Evolutionary conservation across 2,797 vertebrate genomes (phyloP), one percentile per base, ranked within the genome.

Genomic region (Neostethus bicornis): DNA sequence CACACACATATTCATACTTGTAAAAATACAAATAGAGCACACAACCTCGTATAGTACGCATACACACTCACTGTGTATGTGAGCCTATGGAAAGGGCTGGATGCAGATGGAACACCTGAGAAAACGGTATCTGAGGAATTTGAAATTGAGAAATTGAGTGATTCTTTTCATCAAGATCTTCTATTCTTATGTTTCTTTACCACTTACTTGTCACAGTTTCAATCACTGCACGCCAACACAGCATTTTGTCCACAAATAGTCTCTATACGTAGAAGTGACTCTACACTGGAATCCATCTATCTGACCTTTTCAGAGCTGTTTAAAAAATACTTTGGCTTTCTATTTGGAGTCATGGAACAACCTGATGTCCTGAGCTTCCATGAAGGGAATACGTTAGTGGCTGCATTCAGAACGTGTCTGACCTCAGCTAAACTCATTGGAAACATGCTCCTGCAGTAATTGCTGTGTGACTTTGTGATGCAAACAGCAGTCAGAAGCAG

Each of bases 331-430:
- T 62, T 76, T 75, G 66, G 61, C 57, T 69, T 80, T 84, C 80
- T 85, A 85, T 90, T 87, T 83, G 80, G 51, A 79, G 80, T 70
- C 80, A 83, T 83, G 79, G 83, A 85, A 77, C 72, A 80, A 78
- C 73, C 45, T 48, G 64, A 52, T 75, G 71, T 70, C 55, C 35
- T 24, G 31, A 20, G 28, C 47, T 61, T 80, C 61, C 45, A 60
- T 9, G 42, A 70, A 77, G 51, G 66, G 59, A 72, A 58, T 66
- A 70, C 65, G 69, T 71, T 73, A 68, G 67, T 65, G 55, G 71
- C 59, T 59, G 64, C 70, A 81, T 83, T 81, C 70, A 77, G 66
- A 62, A 70, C 20, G 83, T 75, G 50, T 70, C 57, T 81, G 73
- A 51, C 75, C 67, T 38, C 16, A 12, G n/a, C 24, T 79, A 70